Conservation (phyloP, 2,113 vertebrate species). For the Coptodon bakossiorum region DNA sequence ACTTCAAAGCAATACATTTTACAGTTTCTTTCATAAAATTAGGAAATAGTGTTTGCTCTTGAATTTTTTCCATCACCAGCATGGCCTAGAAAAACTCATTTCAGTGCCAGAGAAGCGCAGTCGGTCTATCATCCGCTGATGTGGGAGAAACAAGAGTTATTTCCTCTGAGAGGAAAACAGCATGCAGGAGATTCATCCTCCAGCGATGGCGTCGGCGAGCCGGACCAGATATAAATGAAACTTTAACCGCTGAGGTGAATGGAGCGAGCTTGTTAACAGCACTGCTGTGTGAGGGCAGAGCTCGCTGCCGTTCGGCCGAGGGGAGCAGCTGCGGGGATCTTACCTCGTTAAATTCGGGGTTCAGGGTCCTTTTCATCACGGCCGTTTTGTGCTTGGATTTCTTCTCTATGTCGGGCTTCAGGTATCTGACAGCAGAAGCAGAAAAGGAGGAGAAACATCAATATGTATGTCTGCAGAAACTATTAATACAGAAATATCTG, state of each 20-base stretch:
- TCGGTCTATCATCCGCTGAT: background rate
- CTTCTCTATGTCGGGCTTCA: slow-evolving; percentile 83
- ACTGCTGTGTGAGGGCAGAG: background rate
- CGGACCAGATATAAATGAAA: background rate
- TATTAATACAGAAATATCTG: background rate
- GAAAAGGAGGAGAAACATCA: background rate
- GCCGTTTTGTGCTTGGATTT: slow-evolving; percentile 87
- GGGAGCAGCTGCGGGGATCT: background rate
- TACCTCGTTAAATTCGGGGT: slow-evolving; percentile 87
- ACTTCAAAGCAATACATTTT: background rate
- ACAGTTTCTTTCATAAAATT: background rate
- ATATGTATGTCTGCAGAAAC: background rate
- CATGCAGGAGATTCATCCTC: background rate
- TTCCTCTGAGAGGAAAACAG: background rate
- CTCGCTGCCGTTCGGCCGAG: background rate
- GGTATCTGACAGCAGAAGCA: slow-evolving; percentile 67
- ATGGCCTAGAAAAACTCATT: background rate
- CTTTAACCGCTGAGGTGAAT: background rate
- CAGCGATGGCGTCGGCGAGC: background rate
- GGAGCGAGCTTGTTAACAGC: background rate
- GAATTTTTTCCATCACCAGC: background rate
- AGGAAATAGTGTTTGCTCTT: background rate
- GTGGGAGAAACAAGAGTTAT: background rate
- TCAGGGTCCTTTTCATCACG: slow-evolving; percentile 86
- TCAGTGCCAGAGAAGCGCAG: background rate